Evolutionary conservation across 2,113 vertebrate species (phyloP).

Genomic region (Istiophorus platypterus): DNA sequence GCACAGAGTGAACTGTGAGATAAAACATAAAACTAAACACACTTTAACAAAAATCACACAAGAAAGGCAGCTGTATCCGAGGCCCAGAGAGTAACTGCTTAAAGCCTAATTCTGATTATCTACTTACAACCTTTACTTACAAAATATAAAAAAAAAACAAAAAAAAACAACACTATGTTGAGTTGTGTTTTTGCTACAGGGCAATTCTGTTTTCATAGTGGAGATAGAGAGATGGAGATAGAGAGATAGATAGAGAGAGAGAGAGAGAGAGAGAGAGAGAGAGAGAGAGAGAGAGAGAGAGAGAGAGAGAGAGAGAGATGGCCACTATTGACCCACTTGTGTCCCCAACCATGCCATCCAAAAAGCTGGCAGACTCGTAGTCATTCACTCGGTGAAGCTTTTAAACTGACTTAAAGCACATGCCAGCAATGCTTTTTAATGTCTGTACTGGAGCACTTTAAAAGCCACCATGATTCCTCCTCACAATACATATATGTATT

Average conservation of each 20-base stretch:
- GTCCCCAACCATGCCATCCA: conserved; percentile 44
- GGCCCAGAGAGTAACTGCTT: conserved; percentile 4
- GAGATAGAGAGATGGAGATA: conserved; percentile 7
- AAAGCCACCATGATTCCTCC: not conserved
- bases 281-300: conserved; percentile 10
- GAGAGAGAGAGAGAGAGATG: conserved; percentile 4
- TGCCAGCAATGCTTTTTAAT: not conserved
- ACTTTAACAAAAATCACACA: not conserved
- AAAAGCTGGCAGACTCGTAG: conserved; percentile 46
- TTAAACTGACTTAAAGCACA: conserved; percentile 37
- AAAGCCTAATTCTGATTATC: conserved; percentile 11
- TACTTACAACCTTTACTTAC: conserved; percentile 11
- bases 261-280: not conserved
- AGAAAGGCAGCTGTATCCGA: not conserved
- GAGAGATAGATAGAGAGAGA: not conserved
- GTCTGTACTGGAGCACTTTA: conserved; percentile 10
- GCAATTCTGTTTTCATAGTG: conserved; percentile 36
- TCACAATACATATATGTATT: not conserved
- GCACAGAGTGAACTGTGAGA: conserved; percentile 6
- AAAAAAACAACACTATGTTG: conserved; percentile 14
- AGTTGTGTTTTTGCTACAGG: conserved; percentile 28
- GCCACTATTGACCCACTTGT: conserved; percentile 65
- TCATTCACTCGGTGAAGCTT: conserved; percentile 29
- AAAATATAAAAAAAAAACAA: not conserved
- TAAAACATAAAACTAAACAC: conserved; percentile 1